A percentile compares a stretch with the other conserved stretches of the same genome.
phyloP scores from a whole-genome alignment of 2,113 vertebrate genomes.

The Rhadina sibilatrix region DNA sequence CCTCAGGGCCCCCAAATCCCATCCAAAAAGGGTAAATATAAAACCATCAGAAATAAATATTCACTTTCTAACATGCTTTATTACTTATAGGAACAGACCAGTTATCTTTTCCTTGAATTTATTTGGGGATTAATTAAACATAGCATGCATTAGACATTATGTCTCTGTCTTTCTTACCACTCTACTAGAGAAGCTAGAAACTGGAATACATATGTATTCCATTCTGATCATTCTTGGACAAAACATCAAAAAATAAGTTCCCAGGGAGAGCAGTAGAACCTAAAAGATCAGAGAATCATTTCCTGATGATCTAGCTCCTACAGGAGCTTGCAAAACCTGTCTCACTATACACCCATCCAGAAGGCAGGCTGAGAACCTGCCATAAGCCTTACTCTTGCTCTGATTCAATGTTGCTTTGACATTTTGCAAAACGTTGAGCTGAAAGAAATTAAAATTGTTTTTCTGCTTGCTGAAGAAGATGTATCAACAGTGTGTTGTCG shows the following conservation, averaged over 20 bases:
- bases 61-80: background rate
- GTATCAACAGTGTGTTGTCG: background rate
- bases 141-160: background rate
- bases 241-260: background rate
- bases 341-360: background rate
- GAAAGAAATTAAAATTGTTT: background rate
- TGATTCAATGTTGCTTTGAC: background rate
- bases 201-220: background rate
- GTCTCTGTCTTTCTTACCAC: background rate
- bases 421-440: background rate
- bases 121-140: background rate
- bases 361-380: background rate
- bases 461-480: background rate
- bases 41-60: background rate
- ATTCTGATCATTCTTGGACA: background rate
- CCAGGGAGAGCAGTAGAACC: background rate
- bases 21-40: background rate
- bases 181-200: background rate
- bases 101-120: background rate
- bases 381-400: background rate
- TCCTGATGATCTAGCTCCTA: background rate
- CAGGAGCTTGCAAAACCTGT: background rate
- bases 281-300: background rate
- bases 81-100: background rate
- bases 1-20: fast-evolving